These are phyloP conservation scores for Cyclopterus lumpus DNA, from an alignment of 2,797 vertebrate genomes.

Conservation along the genomic window DNA sequence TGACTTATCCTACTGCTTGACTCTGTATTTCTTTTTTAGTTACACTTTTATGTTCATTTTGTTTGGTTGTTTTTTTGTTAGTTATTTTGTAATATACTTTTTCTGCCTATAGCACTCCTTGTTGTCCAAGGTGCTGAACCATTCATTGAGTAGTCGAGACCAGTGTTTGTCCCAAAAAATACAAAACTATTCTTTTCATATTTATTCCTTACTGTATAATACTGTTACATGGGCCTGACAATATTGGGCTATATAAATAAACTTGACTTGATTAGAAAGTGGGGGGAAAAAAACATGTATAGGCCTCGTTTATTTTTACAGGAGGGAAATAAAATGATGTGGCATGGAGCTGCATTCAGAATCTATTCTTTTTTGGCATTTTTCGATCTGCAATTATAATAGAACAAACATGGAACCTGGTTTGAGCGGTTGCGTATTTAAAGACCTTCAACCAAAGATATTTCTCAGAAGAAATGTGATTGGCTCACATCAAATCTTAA, in stretches of 20 bases:
- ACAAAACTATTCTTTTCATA: background rate
- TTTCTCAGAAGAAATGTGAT: background rate
- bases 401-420: background rate
- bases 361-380: background rate
- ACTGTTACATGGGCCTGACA: background rate
- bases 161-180: background rate
- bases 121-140: background rate
- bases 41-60: background rate
- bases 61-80: background rate
- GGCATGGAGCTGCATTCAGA: background rate
- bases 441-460: background rate
- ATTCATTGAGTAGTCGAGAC: background rate
- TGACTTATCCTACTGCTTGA: background rate
- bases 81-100: background rate
- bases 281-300: background rate
- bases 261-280: background rate
- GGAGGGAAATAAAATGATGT: background rate
- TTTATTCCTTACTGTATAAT: background rate
- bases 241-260: background rate
- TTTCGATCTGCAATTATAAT: background rate
- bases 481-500: slow-evolving; percentile 1
- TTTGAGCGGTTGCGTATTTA: background rate
- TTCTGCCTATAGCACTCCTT: background rate
- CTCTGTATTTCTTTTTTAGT: background rate
- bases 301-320: background rate